phyloP scores from a whole-genome alignment of 1,140 invertebrate species.

The Zelostemma sp. region DNA sequence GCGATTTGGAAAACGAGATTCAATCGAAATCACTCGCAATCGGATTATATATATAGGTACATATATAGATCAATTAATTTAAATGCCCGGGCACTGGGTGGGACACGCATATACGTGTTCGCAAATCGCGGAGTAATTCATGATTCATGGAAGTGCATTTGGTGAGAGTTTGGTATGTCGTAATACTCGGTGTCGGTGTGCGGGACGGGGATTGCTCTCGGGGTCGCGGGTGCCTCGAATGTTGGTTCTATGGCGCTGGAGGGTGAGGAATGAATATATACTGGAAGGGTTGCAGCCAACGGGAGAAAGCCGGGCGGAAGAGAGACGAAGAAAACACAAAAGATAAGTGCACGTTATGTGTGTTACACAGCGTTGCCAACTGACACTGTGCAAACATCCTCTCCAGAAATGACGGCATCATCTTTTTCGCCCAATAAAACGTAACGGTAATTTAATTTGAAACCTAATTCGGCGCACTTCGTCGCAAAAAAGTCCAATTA shows the following conservation, averaged over 20 bases:
- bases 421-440: constrained; percentile 26
- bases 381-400: constrained; percentile 15
- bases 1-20: too few species aligned
- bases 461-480: too few species aligned
- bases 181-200: constrained; percentile 29
- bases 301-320: constrained; percentile 11
- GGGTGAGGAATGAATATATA: constrained; percentile 36
- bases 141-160: constrained; percentile 51
- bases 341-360: constrained; percentile 11
- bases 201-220: constrained; percentile 31
- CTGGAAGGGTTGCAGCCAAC: constrained; percentile 25
- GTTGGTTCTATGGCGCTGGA: constrained; percentile 38
- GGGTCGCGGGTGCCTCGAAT: constrained; percentile 48
- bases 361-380: constrained; percentile 26
- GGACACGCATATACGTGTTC: constrained; percentile 30
- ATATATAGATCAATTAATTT: constrained; percentile 52
- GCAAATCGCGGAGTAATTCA: constrained; percentile 45
- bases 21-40: background rate
- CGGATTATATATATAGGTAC: constrained; percentile 19
- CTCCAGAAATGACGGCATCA: too few species aligned
- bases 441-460: constrained; percentile 11
- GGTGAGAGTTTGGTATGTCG: constrained; percentile 36
- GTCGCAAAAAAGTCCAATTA: constrained; percentile 2
- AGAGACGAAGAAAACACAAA: constrained; percentile 35
- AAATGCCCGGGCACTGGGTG: constrained; percentile 33